These are phyloP conservation scores for Chlorodrepanis virens DNA, from an alignment of 2,113 vertebrate species.

Conservation along the genomic window DNA sequence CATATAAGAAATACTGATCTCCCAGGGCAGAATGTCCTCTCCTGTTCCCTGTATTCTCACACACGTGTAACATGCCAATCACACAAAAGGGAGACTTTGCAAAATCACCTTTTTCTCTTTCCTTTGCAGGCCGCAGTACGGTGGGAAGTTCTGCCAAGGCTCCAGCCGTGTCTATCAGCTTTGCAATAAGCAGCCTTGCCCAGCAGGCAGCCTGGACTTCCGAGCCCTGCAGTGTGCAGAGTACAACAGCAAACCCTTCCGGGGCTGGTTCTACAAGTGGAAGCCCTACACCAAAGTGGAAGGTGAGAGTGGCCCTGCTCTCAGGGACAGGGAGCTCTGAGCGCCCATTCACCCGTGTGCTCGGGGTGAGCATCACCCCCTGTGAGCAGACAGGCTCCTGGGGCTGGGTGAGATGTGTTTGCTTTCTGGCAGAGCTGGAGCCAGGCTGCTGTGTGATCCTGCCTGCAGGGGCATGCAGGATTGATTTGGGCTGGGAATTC, in stretches of 20 bases:
- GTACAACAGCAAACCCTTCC: slow-evolving; percentile 96
- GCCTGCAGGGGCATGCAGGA: not conserved
- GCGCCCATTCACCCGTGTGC: not conserved
- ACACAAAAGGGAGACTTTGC: not conserved
- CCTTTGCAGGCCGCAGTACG: slow-evolving; percentile 85
- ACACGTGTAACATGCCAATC: not conserved
- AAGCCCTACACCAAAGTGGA: slow-evolving; percentile 97
- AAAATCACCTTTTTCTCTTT: not conserved
- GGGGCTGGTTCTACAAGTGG: slow-evolving; percentile 99
- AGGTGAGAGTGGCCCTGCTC: slow-evolving; percentile 72
- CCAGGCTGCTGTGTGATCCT: not conserved
- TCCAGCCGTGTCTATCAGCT: slow-evolving; percentile 86
- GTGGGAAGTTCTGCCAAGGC: slow-evolving; percentile 90
- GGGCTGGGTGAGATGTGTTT: not conserved
- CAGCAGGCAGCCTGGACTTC: slow-evolving; percentile 78
- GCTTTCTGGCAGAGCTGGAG: not conserved
- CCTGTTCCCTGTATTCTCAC: not conserved
- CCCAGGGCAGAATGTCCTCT: not conserved
- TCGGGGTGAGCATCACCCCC: not conserved
- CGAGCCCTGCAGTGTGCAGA: slow-evolving; percentile 94
- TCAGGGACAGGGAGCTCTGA: not conserved
- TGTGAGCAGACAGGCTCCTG: not conserved
- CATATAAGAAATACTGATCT: not conserved
- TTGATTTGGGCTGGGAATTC: not conserved
- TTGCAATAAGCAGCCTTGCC: slow-evolving; percentile 82